A percentile compares a stretch with the other conserved stretches of the same genome.
phyloP scores from a whole-genome alignment of 2,113 vertebrate genomes.

The Dicentrarchus labrax region DNA sequence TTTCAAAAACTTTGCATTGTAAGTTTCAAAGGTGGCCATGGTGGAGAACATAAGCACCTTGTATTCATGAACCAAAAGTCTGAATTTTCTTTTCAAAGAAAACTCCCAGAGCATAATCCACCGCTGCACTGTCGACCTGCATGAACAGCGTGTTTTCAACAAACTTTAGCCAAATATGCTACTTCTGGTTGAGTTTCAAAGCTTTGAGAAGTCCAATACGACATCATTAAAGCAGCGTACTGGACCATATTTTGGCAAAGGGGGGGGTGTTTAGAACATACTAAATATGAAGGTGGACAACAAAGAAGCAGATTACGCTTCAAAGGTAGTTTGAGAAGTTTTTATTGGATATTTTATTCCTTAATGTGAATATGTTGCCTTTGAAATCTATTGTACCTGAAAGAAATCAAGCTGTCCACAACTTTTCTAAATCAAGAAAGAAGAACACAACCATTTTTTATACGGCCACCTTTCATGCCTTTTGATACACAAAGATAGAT shows the following conservation, averaged over 20 bases:
- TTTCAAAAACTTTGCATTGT: neutral
- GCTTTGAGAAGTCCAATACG: neutral
- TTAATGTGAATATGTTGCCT: neutral
- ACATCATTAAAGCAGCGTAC: neutral
- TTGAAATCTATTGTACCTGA: neutral
- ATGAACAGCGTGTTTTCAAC: neutral
- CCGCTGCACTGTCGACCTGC: neutral
- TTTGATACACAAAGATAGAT: constrained; percentile 6
- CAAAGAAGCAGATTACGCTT: neutral
- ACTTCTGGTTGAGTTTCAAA: neutral
- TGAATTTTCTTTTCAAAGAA: neutral
- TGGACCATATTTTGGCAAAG: neutral
- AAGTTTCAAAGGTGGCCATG: neutral
- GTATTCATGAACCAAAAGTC: neutral
- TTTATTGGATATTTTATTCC: neutral
- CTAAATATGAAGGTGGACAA: neutral
- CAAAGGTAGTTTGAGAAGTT: neutral
- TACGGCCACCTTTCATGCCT: neutral
- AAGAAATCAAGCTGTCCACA: neutral
- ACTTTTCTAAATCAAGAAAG: neutral
- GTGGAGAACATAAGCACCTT: constrained; percentile 14
- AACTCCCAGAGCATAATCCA: neutral
- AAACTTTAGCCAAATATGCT: neutral
- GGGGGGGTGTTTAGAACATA: neutral
- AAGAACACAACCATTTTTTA: neutral